Conservation (phyloP, 2,113 vertebrate genomes). For the Aldabrachelys gigantea region DNA sequence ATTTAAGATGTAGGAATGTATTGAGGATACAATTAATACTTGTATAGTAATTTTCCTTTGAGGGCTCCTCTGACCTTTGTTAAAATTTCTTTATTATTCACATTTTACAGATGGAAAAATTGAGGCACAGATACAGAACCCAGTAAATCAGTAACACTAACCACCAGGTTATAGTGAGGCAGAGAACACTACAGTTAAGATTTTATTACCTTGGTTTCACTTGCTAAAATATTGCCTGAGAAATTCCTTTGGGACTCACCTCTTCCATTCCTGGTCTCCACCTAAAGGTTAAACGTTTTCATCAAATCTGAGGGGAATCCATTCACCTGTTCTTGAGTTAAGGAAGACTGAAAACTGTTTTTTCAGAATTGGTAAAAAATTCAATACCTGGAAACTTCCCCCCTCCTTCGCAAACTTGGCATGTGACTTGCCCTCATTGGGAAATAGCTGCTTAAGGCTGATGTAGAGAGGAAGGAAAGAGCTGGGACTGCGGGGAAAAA, state of each 20-base stretch:
- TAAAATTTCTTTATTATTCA: not conserved
- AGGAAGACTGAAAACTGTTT: not conserved
- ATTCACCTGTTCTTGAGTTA: not conserved
- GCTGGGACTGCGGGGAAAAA: not conserved
- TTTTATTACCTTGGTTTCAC: not conserved
- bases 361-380: not conserved
- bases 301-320: not conserved
- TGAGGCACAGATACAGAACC: not conserved
- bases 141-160: not conserved
- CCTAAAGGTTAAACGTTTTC: not conserved
- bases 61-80: not conserved
- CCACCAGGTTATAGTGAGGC: not conserved
- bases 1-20: not conserved
- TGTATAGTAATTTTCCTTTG: not conserved
- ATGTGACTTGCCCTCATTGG: not conserved
- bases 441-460: not conserved
- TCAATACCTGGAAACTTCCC: not conserved
- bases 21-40: not conserved
- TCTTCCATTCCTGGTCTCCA: not conserved
- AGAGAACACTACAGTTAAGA: not conserved
- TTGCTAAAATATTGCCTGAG: not conserved
- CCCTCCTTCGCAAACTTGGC: not conserved
- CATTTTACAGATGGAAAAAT: not conserved
- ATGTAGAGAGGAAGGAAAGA: not conserved
- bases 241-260: not conserved